Conservation (phyloP, 2,797 vertebrate genomes). For the Poecile montanus region DNA sequence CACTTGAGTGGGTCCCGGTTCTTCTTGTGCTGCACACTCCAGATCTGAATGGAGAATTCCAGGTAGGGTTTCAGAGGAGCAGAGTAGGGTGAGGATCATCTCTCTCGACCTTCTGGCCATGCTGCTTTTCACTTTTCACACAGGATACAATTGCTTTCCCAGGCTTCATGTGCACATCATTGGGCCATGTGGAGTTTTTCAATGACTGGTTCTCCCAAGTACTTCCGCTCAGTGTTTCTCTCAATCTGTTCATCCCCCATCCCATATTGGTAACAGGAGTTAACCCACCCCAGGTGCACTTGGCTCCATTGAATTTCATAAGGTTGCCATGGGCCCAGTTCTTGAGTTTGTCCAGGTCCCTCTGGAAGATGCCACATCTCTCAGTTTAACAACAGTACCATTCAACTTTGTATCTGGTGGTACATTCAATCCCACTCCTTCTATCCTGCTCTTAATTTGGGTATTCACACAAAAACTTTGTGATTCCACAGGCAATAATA, state of each 20-base stretch:
- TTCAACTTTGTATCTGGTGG: not conserved
- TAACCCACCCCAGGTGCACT: not conserved
- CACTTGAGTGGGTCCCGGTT: not conserved
- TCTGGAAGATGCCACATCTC: not conserved
- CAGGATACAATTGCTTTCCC: not conserved
- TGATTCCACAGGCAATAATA: not conserved
- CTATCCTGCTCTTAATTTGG: not conserved
- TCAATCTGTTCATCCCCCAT: accelerated
- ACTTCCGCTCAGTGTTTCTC: accelerated
- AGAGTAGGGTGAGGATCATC: not conserved
- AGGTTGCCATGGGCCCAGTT: not conserved
- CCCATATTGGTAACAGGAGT: accelerated
- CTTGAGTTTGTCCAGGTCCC: not conserved
- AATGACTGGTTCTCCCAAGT: accelerated
- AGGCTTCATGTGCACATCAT: not conserved
- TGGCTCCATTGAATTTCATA: not conserved
- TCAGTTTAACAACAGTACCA: not conserved
- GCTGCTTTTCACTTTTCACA: not conserved
- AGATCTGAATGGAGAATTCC: not conserved
- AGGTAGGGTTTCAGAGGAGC: not conserved
- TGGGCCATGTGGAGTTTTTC: not conserved
- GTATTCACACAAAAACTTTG: not conserved
- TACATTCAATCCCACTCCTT: not conserved
- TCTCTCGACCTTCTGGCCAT: not conserved
- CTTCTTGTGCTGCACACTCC: not conserved